Percentiles rank a stretch among this genome's conserved stretches.
Conservation (phyloP, 2,113 vertebrate genomes). For the Protobothrops flavoviridis region DNA sequence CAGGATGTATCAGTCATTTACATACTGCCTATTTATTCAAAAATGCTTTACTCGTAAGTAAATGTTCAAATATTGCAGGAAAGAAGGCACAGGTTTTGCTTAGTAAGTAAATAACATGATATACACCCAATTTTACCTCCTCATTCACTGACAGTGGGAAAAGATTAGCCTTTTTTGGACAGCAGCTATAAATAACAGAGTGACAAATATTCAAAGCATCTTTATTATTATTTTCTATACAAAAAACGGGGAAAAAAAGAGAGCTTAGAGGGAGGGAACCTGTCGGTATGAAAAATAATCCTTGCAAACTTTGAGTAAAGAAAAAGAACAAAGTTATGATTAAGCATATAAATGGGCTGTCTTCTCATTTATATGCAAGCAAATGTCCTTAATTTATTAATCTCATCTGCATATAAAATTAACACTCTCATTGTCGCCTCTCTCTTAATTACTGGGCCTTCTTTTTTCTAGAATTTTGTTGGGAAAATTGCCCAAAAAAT, state of each 20-base stretch:
- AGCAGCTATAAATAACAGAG: conserved; percentile 57
- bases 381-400: conserved; percentile 68
- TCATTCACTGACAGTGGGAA: conserved; percentile 10
- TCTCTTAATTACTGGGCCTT: conserved; percentile 40
- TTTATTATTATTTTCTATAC: conserved; percentile 20
- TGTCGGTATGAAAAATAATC: conserved; percentile 62
- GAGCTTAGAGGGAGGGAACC: conserved; percentile 29
- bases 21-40: not conserved
- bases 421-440: conserved; percentile 23
- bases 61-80: not conserved
- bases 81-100: not conserved
- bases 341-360: conserved; percentile 61
- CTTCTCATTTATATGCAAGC: conserved; percentile 63
- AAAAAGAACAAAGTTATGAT: conserved; percentile 59
- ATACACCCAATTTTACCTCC: not conserved
- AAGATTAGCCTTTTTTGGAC: conserved; percentile 41
- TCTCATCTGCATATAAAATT: conserved; percentile 66
- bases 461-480: conserved; percentile 25
- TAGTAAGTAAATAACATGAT: conserved; percentile 30
- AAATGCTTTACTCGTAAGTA: not conserved
- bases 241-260: not conserved
- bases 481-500: not conserved
- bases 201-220: conserved; percentile 46
- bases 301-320: conserved; percentile 43
- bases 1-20: not conserved